These are phyloP conservation scores for Drosophila silvestris DNA, from an alignment of 2,888 invertebrate genomes.

Conservation along the genomic window DNA sequence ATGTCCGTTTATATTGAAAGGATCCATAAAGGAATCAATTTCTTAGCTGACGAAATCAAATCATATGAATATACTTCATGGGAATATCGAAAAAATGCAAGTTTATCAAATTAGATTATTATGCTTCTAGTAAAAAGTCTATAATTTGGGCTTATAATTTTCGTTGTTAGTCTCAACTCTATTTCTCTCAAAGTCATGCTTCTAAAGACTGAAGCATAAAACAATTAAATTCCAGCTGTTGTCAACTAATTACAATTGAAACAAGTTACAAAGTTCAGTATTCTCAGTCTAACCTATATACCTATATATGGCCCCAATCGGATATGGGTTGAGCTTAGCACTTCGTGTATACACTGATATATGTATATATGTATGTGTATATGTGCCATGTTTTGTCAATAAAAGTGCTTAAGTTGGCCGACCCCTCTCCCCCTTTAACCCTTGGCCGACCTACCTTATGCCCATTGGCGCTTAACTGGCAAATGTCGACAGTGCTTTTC, in stretches of 20 bases:
- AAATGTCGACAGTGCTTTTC: conserved; percentile 22
- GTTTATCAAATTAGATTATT: neutral
- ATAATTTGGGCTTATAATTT: neutral
- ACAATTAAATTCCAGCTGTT: neutral
- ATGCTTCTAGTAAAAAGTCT: too few relatives aligned
- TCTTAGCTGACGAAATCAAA: neutral
- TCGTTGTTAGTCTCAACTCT: neutral
- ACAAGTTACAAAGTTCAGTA: neutral
- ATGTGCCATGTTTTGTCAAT: conserved; percentile 58
- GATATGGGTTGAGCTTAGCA: conserved; percentile 16
- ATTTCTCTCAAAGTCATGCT: neutral
- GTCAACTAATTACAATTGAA: neutral
- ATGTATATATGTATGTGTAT: neutral
- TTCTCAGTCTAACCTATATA: conserved; percentile 2
- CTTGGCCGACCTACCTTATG: conserved; percentile 44
- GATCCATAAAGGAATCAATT: neutral
- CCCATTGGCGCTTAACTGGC: conserved; percentile 28
- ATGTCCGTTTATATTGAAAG: neutral
- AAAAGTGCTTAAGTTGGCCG: conserved; percentile 21
- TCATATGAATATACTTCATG: neutral
- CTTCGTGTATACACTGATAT: neutral
- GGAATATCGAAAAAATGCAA: neutral
- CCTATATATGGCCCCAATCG: conserved; percentile 22
- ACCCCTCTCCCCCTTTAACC: neutral
- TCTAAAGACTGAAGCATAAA: neutral